These are phyloP conservation scores for Salmo trutta DNA, from an alignment of 2,797 vertebrate species.

Conservation along the genomic window DNA sequence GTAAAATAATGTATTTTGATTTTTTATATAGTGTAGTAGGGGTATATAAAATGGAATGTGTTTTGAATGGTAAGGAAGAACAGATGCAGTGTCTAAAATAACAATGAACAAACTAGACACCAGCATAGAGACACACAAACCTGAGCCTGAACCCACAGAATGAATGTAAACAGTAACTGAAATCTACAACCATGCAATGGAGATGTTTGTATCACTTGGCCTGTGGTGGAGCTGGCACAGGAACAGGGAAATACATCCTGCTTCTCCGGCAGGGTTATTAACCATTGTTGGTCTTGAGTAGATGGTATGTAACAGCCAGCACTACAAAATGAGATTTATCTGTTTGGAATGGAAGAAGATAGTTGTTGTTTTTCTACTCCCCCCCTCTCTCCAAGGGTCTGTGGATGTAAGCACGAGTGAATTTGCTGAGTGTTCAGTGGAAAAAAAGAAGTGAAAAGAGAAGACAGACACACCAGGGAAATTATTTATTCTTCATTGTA, in stretches of 20 bases:
- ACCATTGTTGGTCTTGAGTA: conserved; percentile 40
- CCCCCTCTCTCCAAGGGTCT: conserved; percentile 20
- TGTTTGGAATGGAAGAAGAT: conserved; percentile 50
- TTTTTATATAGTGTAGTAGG: not conserved
- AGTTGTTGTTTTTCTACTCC: conserved; percentile 31
- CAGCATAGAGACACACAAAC: conserved; percentile 23
- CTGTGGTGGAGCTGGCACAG: conserved; percentile 42
- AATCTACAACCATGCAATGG: conserved; percentile 53
- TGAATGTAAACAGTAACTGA: conserved; percentile 56
- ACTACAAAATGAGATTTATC: conserved; percentile 56
- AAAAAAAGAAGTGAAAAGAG: conserved; percentile 39
- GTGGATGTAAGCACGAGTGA: conserved; percentile 27
- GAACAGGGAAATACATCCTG: conserved; percentile 24
- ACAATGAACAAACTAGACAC: conserved; percentile 28
- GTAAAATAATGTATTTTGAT: not conserved
- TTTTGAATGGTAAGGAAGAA: conserved; percentile 17
- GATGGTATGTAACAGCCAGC: conserved; percentile 52
- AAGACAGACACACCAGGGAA: conserved; percentile 47
- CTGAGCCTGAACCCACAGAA: conserved; percentile 40
- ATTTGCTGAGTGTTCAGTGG: conserved; percentile 37
- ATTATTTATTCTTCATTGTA: conserved; percentile 65
- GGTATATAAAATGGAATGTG: conserved; percentile 22
- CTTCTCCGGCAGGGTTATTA: conserved; percentile 43
- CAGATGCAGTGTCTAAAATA: conserved; percentile 44
- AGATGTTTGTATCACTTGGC: conserved; percentile 56